Percentiles rank a stretch among this genome's conserved stretches.
Conservation (phyloP, 2,797 vertebrate genomes). For the Pseudotriccus pelzelni region DNA sequence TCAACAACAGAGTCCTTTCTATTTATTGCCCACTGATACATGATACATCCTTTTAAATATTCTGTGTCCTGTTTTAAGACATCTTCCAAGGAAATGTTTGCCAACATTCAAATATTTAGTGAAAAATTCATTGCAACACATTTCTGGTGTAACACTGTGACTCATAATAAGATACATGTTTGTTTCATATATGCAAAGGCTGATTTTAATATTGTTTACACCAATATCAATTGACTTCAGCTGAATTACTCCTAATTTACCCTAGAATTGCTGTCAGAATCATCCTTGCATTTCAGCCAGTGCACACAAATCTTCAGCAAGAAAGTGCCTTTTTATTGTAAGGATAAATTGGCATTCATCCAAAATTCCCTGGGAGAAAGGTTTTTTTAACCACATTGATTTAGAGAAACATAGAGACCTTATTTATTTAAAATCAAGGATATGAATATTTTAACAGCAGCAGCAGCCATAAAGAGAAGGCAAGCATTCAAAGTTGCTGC, state of each 20-base stretch:
- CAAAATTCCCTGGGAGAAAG: constrained; percentile 20
- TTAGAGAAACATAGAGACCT: constrained; percentile 12
- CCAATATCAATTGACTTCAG: neutral
- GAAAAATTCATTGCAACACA: constrained; percentile 28
- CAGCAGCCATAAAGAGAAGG: neutral
- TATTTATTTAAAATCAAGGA: constrained; percentile 42
- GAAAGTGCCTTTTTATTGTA: constrained; percentile 48
- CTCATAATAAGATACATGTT: neutral
- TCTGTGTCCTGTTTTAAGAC: neutral
- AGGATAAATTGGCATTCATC: constrained; percentile 29
- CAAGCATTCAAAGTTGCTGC: neutral
- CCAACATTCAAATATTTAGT: neutral
- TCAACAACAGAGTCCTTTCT: neutral
- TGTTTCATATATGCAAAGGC: neutral
- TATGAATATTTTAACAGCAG: constrained; percentile 46
- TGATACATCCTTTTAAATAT: neutral
- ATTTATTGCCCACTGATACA: neutral
- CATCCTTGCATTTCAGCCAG: constrained; percentile 62
- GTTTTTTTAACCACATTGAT: neutral
- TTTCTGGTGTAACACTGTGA: neutral
- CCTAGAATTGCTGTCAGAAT: neutral
- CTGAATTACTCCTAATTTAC: neutral
- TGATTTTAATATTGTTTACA: neutral
- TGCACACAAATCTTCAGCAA: constrained; percentile 20
- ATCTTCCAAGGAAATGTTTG: neutral